Evolutionary conservation across 2,888 invertebrate genomes (phyloP).

Genomic region (Hydrotaea cyrtoneurina): DNA sequence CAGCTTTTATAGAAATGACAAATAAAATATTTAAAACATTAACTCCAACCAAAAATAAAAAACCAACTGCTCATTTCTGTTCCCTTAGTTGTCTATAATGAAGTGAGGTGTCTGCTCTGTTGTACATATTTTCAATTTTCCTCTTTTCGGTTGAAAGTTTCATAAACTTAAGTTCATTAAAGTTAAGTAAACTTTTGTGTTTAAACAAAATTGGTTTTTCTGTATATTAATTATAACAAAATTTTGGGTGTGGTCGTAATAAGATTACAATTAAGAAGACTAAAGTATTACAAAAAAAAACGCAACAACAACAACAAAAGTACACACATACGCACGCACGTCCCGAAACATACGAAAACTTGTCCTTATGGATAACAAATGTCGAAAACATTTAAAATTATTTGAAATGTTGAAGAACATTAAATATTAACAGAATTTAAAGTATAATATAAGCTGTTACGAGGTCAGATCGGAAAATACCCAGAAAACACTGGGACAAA

Average conservation of each 20-base stretch:
- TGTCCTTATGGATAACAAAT: background rate
- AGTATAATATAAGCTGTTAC: background rate
- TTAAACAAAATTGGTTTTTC: slow-evolving; percentile 24
- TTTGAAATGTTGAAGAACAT: background rate
- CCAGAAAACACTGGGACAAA: no score
- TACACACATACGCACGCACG: slow-evolving; percentile 12
- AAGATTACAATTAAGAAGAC: slow-evolving; percentile 29
- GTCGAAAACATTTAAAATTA: background rate
- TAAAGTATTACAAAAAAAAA: slow-evolving; percentile 24
- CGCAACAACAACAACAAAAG: background rate
- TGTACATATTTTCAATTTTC: background rate
- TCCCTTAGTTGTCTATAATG: no score
- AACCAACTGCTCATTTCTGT: no score
- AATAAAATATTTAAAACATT: no score
- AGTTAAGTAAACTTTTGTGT: slow-evolving; percentile 30
- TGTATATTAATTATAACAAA: slow-evolving; percentile 31
- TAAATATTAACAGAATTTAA: slow-evolving; percentile 1
- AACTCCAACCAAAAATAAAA: no score
- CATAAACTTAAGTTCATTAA: slow-evolving; percentile 27
- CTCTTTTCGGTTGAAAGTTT: background rate
- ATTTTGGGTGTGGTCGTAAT: slow-evolving; percentile 10
- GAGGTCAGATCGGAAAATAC: background rate
- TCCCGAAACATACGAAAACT: background rate
- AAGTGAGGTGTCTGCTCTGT: no score
- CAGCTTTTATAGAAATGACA: no score